These are phyloP conservation scores for Chrysocyon brachyurus DNA, from an alignment of 2,797 vertebrate genomes.

Conservation along the genomic window DNA sequence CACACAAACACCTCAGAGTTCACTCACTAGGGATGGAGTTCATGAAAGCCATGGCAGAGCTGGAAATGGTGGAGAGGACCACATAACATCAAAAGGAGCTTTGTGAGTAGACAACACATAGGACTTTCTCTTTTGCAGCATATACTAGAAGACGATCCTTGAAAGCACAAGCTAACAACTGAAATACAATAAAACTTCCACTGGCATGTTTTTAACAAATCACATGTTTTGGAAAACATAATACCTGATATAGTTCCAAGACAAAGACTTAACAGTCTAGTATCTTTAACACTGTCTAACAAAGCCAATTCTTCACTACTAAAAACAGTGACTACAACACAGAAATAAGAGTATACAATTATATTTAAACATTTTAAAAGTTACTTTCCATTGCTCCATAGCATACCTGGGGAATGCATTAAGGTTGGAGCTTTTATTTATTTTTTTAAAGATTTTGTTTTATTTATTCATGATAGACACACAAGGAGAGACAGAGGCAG, in stretches of 20 bases:
- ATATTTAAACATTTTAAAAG: background rate
- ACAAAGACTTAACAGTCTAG: background rate
- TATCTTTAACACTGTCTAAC: background rate
- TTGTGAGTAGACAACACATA: background rate
- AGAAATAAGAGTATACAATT: background rate
- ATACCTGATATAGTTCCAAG: background rate
- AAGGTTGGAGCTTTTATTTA: background rate
- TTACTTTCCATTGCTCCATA: background rate
- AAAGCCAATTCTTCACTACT: background rate
- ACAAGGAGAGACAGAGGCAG: too few species aligned
- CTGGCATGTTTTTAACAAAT: background rate
- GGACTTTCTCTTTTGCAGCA: background rate
- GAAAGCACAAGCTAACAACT: background rate
- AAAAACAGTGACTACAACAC: background rate
- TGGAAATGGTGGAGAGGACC: background rate
- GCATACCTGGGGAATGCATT: background rate
- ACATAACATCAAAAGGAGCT: background rate
- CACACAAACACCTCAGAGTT: background rate
- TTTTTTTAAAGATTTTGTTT: too few species aligned
- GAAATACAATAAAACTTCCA: background rate
- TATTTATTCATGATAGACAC: too few species aligned
- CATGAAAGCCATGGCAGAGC: background rate
- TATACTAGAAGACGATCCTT: background rate
- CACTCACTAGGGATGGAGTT: background rate
- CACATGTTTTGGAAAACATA: background rate